Conservation (phyloP, 2,113 vertebrate genomes). For the Pterocles gutturalis region DNA sequence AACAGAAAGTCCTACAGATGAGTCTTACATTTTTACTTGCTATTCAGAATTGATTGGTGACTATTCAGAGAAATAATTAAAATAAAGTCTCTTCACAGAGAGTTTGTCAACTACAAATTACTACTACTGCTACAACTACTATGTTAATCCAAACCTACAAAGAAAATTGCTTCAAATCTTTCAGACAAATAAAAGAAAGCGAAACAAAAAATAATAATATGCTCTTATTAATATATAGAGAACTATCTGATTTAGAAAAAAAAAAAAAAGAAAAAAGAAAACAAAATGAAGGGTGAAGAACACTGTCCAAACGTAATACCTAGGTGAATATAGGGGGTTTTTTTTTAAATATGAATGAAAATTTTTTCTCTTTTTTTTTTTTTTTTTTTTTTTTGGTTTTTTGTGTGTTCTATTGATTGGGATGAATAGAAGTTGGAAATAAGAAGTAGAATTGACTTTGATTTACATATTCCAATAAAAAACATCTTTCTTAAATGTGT, state of each 20-base stretch:
- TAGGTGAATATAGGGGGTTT: accelerated
- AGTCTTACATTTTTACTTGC: background rate
- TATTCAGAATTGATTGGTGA: background rate
- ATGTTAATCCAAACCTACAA: too few relatives aligned
- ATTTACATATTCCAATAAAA: background rate
- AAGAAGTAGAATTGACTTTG: background rate
- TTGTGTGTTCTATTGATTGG: background rate
- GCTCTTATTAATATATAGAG: background rate
- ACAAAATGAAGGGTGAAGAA: background rate
- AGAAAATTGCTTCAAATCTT: background rate
- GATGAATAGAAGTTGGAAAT: background rate
- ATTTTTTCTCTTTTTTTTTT: too few relatives aligned
- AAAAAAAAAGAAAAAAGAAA: background rate
- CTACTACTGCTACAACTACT: too few relatives aligned
- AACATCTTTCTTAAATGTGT: background rate
- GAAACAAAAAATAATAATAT: background rate
- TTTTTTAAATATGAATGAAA: background rate
- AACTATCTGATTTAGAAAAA: background rate
- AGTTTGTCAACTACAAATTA: background rate
- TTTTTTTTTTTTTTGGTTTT: too few relatives aligned
- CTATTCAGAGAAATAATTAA: background rate
- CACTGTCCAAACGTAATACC: background rate
- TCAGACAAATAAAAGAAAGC: background rate
- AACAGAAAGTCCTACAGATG: background rate
- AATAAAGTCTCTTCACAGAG: background rate